Evolutionary conservation across 1,140 invertebrate species (phyloP).

Genomic region (Drosophila kohkoa): DNA sequence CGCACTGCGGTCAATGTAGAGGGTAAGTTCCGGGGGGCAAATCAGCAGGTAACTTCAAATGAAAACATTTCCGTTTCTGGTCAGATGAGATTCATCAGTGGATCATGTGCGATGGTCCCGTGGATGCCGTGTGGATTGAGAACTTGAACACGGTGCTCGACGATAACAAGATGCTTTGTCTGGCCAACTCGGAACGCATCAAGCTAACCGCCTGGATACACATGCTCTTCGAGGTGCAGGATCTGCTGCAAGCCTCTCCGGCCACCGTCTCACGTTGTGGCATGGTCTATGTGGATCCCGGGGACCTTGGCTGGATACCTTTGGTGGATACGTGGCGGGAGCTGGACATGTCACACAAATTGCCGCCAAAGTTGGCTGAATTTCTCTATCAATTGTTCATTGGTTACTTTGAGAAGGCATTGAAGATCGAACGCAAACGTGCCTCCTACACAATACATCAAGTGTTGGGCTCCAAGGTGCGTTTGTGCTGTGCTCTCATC

Average conservation of each 20-base stretch:
- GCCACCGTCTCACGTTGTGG: constrained; percentile 94
- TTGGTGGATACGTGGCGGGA: constrained; percentile 92
- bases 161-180: constrained; percentile 96
- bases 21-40: constrained; percentile 44
- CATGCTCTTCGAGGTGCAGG: constrained; percentile 96
- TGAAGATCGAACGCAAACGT: constrained; percentile 88
- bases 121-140: constrained; percentile 98
- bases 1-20: constrained; percentile 89
- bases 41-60: background rate
- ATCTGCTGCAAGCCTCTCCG: constrained; percentile 93
- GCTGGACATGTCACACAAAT: constrained; percentile 86
- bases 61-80: background rate
- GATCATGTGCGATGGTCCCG: constrained; percentile 95
- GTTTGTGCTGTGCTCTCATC: constrained; percentile 90
- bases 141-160: constrained; percentile 97
- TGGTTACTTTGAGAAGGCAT: constrained; percentile 87
- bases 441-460: constrained; percentile 88
- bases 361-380: constrained; percentile 86
- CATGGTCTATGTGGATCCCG: constrained; percentile 96
- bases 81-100: constrained; percentile 90
- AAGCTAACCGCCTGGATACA: constrained; percentile 93
- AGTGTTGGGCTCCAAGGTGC: constrained; percentile 93
- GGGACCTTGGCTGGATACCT: constrained; percentile 92
- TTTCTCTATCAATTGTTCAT: constrained; percentile 88
- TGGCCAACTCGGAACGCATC: constrained; percentile 95